Evolutionary conservation across 2,888 invertebrate species (phyloP).

Genomic region (Nasonovia ribisnigri): DNA sequence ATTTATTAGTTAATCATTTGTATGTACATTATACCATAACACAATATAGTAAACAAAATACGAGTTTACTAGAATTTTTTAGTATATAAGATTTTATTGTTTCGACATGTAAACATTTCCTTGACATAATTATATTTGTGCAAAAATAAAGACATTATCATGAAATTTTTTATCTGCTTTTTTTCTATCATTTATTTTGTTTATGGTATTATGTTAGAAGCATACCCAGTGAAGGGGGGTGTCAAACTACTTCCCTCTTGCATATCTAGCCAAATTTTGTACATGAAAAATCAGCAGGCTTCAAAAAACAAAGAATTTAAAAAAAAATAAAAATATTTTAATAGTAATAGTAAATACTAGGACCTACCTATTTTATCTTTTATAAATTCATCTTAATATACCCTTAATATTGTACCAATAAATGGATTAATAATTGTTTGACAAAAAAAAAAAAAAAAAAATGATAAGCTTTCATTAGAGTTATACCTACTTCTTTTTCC

Average conservation of each 20-base stretch:
- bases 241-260: background rate
- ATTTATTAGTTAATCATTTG: constrained; percentile 39
- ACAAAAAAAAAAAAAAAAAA: too few relatives aligned
- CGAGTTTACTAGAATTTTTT: constrained; percentile 45
- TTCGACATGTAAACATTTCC: constrained; percentile 44
- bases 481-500: too few relatives aligned
- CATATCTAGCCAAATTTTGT: background rate
- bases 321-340: too few relatives aligned
- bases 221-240: background rate
- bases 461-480: too few relatives aligned
- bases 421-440: too few relatives aligned
- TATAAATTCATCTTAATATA: too few relatives aligned
- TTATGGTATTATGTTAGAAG: background rate
- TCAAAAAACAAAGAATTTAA: too few relatives aligned
- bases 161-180: background rate
- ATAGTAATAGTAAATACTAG: too few relatives aligned
- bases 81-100: constrained; percentile 38
- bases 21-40: constrained; percentile 42
- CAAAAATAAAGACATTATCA: constrained; percentile 51
- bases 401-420: too few relatives aligned
- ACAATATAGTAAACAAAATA: constrained; percentile 37
- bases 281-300: background rate
- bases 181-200: background rate
- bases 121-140: constrained; percentile 49
- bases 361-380: too few relatives aligned